Percentiles rank a stretch among this genome's conserved stretches.
Evolutionary conservation across 2,888 invertebrate genomes (phyloP).

Genomic region (Troides aeacus): DNA sequence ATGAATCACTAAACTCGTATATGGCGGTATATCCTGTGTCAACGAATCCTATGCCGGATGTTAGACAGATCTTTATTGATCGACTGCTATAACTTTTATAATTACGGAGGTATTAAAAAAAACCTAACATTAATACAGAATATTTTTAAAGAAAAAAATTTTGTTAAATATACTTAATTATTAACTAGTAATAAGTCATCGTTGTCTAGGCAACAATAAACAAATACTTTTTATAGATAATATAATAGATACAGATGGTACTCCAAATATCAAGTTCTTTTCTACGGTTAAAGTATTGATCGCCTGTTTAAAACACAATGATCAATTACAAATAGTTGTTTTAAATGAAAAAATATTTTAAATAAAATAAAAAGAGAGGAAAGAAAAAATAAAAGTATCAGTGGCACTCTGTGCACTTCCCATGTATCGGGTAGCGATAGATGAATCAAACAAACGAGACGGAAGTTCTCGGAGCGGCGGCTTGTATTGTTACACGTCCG

Average conservation of each 20-base stretch:
- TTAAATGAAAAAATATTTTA: conserved; percentile 28
- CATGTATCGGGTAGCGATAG: conserved; percentile 52
- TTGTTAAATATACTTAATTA: not conserved
- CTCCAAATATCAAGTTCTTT: too few relatives aligned
- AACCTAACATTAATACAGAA: too few relatives aligned
- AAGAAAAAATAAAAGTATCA: conserved; percentile 71
- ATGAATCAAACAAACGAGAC: conserved; percentile 63
- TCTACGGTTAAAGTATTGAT: too few relatives aligned
- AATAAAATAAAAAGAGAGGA: conserved; percentile 51
- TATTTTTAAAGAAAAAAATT: too few relatives aligned
- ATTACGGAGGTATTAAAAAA: not conserved
- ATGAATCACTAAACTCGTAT: conserved; percentile 51
- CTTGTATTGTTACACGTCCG: conserved; percentile 47
- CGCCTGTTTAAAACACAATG: not conserved
- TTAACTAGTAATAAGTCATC: not conserved
- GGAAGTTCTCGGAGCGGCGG: conserved; percentile 59
- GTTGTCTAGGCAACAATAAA: not conserved
- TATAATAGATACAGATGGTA: too few relatives aligned
- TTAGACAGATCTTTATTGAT: conserved; percentile 4
- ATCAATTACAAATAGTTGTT: conserved; percentile 9
- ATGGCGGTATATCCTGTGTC: conserved; percentile 39
- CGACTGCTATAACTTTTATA: not conserved
- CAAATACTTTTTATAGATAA: too few relatives aligned
- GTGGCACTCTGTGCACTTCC: conserved; percentile 48
- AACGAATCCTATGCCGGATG: conserved; percentile 17